These are phyloP conservation scores for Protomyctophum bolini DNA, from an alignment of 2,113 vertebrate species.

Conservation along the genomic window DNA sequence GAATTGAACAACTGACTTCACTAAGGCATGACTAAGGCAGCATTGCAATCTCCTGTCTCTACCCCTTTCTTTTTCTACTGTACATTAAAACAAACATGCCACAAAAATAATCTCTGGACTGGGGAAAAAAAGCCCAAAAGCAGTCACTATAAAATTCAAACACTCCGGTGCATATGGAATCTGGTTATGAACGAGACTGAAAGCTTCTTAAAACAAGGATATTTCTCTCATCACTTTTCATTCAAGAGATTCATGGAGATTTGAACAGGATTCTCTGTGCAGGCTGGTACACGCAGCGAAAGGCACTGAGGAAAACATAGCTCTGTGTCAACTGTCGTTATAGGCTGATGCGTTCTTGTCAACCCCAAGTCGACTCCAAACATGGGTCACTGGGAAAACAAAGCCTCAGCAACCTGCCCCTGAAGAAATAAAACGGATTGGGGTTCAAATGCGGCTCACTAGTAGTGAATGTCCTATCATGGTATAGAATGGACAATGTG, in stretches of 20 bases:
- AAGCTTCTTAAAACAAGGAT: not conserved
- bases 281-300: slow-evolving; percentile 5
- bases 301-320: slow-evolving; percentile 19
- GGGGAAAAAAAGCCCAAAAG: not conserved
- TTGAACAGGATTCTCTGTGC: slow-evolving; percentile 2
- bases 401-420: no score
- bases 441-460: not conserved
- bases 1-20: no score
- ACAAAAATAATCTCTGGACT: not conserved
- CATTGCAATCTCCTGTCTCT: no score
- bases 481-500: slow-evolving; percentile 19
- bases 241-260: not conserved
- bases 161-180: not conserved
- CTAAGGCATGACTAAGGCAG: no score
- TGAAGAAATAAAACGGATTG: no score
- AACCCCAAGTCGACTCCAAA: slow-evolving; percentile 30
- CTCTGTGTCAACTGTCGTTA: slow-evolving; percentile 36
- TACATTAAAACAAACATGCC: no score
- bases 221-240: not conserved
- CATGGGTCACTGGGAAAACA: slow-evolving; percentile 5
- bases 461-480: slow-evolving; percentile 19
- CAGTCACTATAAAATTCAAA: not conserved
- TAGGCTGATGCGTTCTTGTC: slow-evolving; percentile 8
- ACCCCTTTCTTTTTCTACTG: no score
- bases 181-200: not conserved